Evolutionary conservation across 2,888 invertebrate species (phyloP), one percentile per base, ranked within the genome.

Genomic region (Fragum whitleyi): DNA sequence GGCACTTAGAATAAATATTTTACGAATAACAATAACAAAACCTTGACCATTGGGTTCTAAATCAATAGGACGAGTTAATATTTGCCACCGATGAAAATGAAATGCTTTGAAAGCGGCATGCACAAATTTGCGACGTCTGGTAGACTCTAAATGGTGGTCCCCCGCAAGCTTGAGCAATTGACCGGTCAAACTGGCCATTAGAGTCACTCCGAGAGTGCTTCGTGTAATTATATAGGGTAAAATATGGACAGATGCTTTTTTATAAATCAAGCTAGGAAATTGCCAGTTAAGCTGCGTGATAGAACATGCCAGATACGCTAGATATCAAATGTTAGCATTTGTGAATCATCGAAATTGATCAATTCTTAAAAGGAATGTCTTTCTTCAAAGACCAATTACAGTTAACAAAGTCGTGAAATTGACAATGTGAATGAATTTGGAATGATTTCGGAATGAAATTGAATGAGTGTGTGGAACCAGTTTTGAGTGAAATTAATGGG

Each of bases 181-280:
- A 61, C 61, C 61, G 61, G 61, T 61, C 61, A 61, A 32, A 32
- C 3, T 32, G 32, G 32, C 26, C 61, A 61, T 61, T 61, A 61
- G 32, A 61, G 61, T 61, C 61, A n/a, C 21, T 32, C 19, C 19
- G 61, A 32, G 28, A n/a, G 23, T 61, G n/a, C 32, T 32, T 14
- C 61, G 19, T 61, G 61, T 61, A 32, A 61, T 61, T 61, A 61
- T 28, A 61, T 29, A 11, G 61, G n/a, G 32, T 32, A 61, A 61
- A 32, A 32, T 32, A 61, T 32, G 32, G 29, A 28, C 32, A 29
- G 32, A 29, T 61, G 61, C 29, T 57, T 32, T 61, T 61, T 61
- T 61, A 61, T 61, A 61, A 61, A 61, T 61, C 61, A 61, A 32
- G 32, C 57, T 57, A 57, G 26, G 47, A 47, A 47, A 47, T 47